Base-by-base conservation (phyloP, 2,888 invertebrate species). In the Zonitis immaculata region DNA sequence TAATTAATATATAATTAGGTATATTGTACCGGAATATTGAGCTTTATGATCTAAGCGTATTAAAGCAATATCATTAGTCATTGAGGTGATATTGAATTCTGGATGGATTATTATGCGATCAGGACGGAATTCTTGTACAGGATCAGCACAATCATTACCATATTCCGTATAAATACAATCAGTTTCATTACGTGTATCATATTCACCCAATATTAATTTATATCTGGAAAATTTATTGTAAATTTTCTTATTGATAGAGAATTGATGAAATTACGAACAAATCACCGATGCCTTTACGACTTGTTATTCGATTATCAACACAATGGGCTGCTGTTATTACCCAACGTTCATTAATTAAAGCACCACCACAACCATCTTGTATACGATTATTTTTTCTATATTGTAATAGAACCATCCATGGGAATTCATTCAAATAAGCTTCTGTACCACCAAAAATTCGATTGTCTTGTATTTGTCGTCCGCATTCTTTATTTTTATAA, bases 171-270 rank as follows among this genome's bases (percentile, higher is more conserved):
- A 61, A 30, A 66, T 56, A 69, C 87, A 87, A 65, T 87, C 87
- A 0, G 78, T 73, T 30, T 81, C 79, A 1, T 78, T 80, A 59
- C 80, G 79, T 0, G 78, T 80, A 65, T 87, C 82, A 63, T 84
- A 85, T 73, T 87, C 87, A 1, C 87, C 87, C 32, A 87, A 73
- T 9, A 86, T 79, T 2, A 82, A 79, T 35, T 77, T 75, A 57
- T 76, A 73, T 52, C 82, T 83, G 63, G 42, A 9, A 46, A 26
- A 47, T 30, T 22, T 14, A 7, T 30, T 35, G 47, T 35, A 44
- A 57, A 53, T n/a, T n/a, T n/a, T n/a, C n/a, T n/a, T n/a, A n/a
- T n/a, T n/a, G n/a, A n/a, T n/a, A n/a, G n/a, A n/a, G n/a, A n/a
- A n/a, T n/a, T n/a, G n/a, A n/a, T n/a, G n/a, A n/a, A n/a, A n/a